A percentile compares a stretch with the other conserved stretches of the same genome.
Conservation (phyloP, 1,140 invertebrate genomes). For the Dendrolimus kikuchii region DNA sequence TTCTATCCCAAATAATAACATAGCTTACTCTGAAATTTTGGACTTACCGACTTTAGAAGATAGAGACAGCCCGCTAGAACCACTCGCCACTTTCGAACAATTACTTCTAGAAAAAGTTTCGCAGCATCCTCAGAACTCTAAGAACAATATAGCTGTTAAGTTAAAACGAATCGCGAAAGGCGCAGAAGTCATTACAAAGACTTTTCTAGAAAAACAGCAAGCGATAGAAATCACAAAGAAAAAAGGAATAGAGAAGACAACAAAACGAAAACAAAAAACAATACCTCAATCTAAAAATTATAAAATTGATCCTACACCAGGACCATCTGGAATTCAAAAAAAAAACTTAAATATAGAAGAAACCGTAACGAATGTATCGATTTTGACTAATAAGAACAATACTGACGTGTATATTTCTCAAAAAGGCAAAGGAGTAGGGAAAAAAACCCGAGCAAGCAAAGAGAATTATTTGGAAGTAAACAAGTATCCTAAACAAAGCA, state of each 20-base stretch:
- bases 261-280: slow-evolving; percentile 2
- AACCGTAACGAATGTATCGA: slow-evolving; percentile 1
- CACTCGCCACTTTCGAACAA: slow-evolving; percentile 13
- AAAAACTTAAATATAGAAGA: slow-evolving; percentile 4
- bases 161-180: slow-evolving; percentile 16
- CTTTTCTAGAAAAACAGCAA: slow-evolving; percentile 2
- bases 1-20: slow-evolving; percentile 1
- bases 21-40: background rate
- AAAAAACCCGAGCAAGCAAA: too few species aligned
- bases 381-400: background rate
- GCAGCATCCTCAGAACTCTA: slow-evolving; percentile 15
- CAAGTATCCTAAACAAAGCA: too few species aligned
- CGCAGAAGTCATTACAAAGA: slow-evolving; percentile 13
- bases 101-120: slow-evolving; percentile 15
- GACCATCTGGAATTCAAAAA: slow-evolving; percentile 2
- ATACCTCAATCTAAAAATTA: background rate
- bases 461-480: too few species aligned
- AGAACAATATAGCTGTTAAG: slow-evolving; percentile 11
- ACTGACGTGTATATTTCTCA: too few species aligned
- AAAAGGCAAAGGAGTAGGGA: too few species aligned
- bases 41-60: background rate
- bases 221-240: slow-evolving; percentile 4
- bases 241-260: background rate
- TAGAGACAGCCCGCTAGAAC: background rate
- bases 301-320: background rate